A percentile compares a stretch with the other conserved stretches of the same genome.
These are phyloP conservation scores for Chaitophorus viminalis DNA, from an alignment of 2,888 invertebrate species.

Conservation along the genomic window DNA sequence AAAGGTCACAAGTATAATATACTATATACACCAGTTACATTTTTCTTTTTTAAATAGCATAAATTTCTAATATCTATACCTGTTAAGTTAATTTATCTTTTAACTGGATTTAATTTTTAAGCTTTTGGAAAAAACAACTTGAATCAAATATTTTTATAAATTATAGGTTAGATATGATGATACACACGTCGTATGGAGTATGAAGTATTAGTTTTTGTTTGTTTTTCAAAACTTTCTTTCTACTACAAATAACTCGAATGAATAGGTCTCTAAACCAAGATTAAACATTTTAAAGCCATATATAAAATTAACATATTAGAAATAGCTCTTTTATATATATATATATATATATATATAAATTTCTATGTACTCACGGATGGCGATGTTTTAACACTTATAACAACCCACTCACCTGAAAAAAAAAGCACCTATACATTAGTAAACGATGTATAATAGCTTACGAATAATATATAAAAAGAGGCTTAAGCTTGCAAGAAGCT, in stretches of 20 bases:
- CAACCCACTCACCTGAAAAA: constrained; percentile 54
- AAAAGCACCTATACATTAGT: constrained; percentile 10
- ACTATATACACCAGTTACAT: neutral
- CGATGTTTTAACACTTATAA: neutral
- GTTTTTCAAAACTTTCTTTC: neutral
- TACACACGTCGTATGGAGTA: too few relatives aligned
- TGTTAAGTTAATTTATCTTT: neutral
- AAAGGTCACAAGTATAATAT: too few relatives aligned
- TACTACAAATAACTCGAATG: neutral
- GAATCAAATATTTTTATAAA: neutral
- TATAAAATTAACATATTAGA: neutral
- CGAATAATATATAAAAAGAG: neutral
- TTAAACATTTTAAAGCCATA: neutral
- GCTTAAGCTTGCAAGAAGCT: neutral
- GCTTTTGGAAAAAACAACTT: neutral
- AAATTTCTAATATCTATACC: too few relatives aligned
- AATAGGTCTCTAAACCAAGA: neutral
- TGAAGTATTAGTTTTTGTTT: neutral
- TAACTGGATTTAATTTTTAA: neutral
- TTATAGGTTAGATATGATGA: neutral
- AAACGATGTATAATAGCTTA: constrained; percentile 8
- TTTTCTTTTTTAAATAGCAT: neutral
- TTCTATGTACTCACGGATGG: constrained; percentile 27
- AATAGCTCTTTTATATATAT: neutral
- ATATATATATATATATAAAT: neutral